phyloP scores from a whole-genome alignment of 2,113 vertebrate genomes.

The Gorsachius goisagi region DNA sequence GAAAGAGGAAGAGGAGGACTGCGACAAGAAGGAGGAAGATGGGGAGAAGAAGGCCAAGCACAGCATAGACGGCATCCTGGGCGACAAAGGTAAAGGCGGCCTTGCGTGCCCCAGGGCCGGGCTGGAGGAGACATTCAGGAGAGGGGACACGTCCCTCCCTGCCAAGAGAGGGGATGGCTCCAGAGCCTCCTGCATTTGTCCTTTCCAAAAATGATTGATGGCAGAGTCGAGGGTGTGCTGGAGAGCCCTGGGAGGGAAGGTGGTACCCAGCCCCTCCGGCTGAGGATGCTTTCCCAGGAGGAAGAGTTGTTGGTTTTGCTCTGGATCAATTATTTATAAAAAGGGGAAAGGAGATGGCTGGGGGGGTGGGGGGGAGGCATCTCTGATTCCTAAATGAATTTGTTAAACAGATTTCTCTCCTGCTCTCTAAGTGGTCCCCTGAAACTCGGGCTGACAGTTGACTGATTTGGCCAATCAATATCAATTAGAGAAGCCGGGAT shows the following conservation, averaged over 20 bases:
- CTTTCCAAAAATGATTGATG: neutral
- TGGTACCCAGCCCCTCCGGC: neutral
- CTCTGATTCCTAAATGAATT: slow-evolving; percentile 85
- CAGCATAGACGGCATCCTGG: slow-evolving; percentile 98
- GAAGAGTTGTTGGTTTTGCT: slow-evolving; percentile 44
- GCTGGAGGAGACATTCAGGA: neutral
- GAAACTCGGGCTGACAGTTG: slow-evolving; percentile 90
- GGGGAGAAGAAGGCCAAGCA: slow-evolving; percentile 99
- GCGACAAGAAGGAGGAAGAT: slow-evolving; percentile 97
- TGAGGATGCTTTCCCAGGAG: neutral
- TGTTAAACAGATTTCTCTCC: slow-evolving; percentile 86
- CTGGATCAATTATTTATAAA: slow-evolving; percentile 85
- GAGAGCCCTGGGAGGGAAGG: neutral
- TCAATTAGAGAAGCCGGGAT: slow-evolving; percentile 74
- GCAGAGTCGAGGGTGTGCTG: neutral
- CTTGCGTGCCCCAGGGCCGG: neutral
- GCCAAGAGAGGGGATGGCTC: neutral
- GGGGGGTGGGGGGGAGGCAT: neutral
- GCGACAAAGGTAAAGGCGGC: slow-evolving; percentile 90
- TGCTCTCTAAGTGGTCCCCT: slow-evolving; percentile 84
- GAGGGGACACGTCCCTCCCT: neutral
- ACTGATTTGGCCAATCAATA: slow-evolving; percentile 87
- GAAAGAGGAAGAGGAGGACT: slow-evolving; percentile 97
- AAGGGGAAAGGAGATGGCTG: slow-evolving; percentile 21
- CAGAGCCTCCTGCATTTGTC: neutral